Evolutionary conservation across 2,113 vertebrate genomes (phyloP).

Genomic region (Myotis brandtii): DNA sequence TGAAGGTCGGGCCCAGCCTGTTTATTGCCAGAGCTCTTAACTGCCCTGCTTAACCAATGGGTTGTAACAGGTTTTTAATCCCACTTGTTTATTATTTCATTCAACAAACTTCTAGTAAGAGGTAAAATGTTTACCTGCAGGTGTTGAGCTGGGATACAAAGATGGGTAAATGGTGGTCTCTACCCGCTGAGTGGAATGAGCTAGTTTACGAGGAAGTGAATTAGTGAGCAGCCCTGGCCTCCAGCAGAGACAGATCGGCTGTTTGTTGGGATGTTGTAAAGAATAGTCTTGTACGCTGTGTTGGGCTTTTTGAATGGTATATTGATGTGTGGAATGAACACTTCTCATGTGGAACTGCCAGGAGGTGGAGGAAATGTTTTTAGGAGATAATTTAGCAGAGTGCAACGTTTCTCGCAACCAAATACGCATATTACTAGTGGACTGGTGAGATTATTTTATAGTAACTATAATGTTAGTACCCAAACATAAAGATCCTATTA

Average conservation of each 20-base stretch:
- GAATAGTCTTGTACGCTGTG: background rate
- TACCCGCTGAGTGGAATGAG: background rate
- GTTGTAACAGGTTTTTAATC: too few species aligned
- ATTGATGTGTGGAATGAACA: background rate
- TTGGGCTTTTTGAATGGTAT: background rate
- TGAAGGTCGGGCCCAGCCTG: too few species aligned
- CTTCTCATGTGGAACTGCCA: background rate
- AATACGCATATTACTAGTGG: background rate
- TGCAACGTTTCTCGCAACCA: background rate
- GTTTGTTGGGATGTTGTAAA: background rate
- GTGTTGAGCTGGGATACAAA: background rate
- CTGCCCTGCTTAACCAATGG: too few species aligned
- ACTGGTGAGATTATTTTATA: slow-evolving; percentile 10
- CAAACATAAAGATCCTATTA: background rate
- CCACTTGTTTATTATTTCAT: background rate
- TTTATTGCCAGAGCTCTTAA: too few species aligned
- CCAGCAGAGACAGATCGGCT: background rate
- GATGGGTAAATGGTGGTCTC: background rate
- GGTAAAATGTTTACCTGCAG: background rate
- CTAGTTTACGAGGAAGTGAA: background rate
- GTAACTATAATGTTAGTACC: background rate
- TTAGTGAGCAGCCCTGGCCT: background rate
- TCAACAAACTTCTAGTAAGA: slow-evolving; percentile 13
- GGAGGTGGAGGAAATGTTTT: background rate
- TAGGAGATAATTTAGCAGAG: background rate